Conservation (phyloP, 2,113 vertebrate genomes). For the Podarcis cretensis region DNA sequence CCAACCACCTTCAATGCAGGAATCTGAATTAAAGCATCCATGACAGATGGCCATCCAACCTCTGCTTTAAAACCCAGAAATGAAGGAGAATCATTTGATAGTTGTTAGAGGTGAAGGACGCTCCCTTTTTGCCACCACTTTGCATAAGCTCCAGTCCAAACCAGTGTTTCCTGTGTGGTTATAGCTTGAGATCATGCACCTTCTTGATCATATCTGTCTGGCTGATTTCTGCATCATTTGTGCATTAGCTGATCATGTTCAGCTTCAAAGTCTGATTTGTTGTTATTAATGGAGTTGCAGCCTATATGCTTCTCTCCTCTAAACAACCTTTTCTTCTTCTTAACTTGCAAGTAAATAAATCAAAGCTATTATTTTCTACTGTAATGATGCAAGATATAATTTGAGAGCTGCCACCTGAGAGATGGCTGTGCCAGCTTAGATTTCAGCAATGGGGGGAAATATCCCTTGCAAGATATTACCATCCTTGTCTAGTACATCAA, state of each 20-base stretch:
- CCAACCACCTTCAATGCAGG: no score
- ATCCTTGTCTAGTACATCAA: not conserved
- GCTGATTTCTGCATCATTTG: not conserved
- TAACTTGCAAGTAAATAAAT: not conserved
- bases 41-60: no score
- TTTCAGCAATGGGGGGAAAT: not conserved
- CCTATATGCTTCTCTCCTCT: not conserved
- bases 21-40: no score
- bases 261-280: not conserved
- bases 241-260: not conserved
- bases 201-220: not conserved
- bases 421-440: not conserved
- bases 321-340: slow-evolving; percentile 10
- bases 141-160: not conserved
- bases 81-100: no score
- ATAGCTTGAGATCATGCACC: not conserved
- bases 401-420: not conserved
- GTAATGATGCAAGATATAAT: not conserved
- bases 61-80: no score
- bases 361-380: not conserved
- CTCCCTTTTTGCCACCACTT: not conserved
- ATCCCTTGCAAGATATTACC: not conserved
- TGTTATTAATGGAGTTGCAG: not conserved
- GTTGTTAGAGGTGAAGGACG: not conserved
- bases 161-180: not conserved